A percentile compares a stretch with the other conserved stretches of the same genome.
Conservation (phyloP, 2,797 vertebrate species). For the Trachops cirrhosus region DNA sequence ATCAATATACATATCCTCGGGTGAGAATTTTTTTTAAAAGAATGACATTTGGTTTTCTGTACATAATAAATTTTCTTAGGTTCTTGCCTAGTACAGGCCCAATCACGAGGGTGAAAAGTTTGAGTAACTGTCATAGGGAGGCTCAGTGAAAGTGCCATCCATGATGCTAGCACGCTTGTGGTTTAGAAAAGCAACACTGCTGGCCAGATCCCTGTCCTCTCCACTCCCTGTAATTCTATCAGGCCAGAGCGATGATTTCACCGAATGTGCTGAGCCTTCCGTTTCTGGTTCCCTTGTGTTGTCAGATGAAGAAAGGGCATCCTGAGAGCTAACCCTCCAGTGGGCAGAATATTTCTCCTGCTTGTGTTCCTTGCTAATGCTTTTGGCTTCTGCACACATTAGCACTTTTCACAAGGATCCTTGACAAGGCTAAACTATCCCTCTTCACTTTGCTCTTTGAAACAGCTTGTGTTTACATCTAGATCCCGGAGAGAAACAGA, state of each 20-base stretch:
- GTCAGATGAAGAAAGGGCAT: neutral
- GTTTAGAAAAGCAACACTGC: neutral
- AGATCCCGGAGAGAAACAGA: neutral
- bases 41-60: neutral
- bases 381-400: neutral
- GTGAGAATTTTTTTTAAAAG: neutral
- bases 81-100: neutral
- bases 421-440: neutral
- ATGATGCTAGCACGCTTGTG: neutral
- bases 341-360: neutral
- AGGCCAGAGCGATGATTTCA: neutral
- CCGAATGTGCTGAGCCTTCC: neutral
- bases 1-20: neutral
- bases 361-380: neutral
- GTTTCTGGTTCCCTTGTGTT: neutral
- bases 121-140: neutral
- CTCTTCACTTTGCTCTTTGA: slow-evolving; percentile 15
- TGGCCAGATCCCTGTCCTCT: neutral
- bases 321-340: neutral
- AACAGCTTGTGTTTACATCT: slow-evolving; percentile 27
- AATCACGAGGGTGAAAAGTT: neutral
- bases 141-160: neutral
- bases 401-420: neutral
- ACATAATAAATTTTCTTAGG: slow-evolving; percentile 19
- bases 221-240: neutral